These are phyloP conservation scores for Aleiodes sp. DNA, from an alignment of 1,140 invertebrate species.

Conservation along the genomic window DNA sequence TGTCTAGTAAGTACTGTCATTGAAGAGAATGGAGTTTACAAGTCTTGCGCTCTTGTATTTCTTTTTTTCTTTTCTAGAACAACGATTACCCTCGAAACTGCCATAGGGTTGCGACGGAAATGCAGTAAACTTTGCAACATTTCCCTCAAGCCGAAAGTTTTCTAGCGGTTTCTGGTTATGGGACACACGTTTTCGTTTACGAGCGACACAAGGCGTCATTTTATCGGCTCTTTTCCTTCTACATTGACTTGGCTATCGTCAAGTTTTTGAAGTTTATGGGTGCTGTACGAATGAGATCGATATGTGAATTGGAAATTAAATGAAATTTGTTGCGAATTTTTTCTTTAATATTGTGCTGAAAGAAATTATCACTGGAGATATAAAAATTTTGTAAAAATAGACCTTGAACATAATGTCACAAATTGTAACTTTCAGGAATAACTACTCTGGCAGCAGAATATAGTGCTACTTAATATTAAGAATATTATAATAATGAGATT, in stretches of 20 bases:
- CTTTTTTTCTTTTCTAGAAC: background rate
- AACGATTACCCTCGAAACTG: background rate
- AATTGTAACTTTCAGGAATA: too few species aligned
- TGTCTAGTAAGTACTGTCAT: background rate
- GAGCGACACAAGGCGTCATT: constrained; percentile 25
- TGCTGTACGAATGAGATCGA: constrained; percentile 12
- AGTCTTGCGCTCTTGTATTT: background rate
- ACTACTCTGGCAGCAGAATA: too few species aligned
- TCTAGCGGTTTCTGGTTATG: constrained; percentile 19
- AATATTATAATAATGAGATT: too few species aligned
- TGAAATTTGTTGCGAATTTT: background rate
- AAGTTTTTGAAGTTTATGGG: constrained; percentile 4
- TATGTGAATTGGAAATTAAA: background rate
- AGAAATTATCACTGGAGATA: too few species aligned
- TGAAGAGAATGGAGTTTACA: constrained; percentile 7
- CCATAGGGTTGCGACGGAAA: background rate
- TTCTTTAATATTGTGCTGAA: too few species aligned
- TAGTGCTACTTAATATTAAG: too few species aligned
- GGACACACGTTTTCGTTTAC: constrained; percentile 22
- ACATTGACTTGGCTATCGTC: constrained; percentile 4
- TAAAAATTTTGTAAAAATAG: too few species aligned
- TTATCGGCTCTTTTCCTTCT: constrained; percentile 18
- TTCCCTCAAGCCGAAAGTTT: constrained; percentile 21
- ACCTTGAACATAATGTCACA: too few species aligned
- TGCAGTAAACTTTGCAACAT: constrained; percentile 25